Evolutionary conservation across 2,113 vertebrate genomes (phyloP), one percentile per base, ranked within the genome.

Genomic region (Alectura lathami): DNA sequence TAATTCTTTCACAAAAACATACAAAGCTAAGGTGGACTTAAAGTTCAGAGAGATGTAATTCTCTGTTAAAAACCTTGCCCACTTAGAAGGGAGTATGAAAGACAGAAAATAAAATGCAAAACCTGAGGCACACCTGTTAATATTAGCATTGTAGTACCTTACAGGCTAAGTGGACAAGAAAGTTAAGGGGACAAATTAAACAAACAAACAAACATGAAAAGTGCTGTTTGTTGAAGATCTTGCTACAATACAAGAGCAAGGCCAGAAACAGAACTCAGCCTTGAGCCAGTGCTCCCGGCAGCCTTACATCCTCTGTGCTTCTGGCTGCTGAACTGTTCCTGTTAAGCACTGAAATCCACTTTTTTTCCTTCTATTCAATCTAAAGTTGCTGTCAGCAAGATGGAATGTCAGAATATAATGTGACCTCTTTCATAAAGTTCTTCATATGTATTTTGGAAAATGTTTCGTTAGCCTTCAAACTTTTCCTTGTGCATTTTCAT

Each of bases 61-160:
- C 27, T n/a, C 45, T 47, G 8, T 87, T 73, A 89, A 60, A 88
- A 92, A 54, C 18, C n/a, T 75, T 68, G 16, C 27, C 50, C 57
- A 36, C 53, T 69, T 59, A 76, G 40, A 73, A 89, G 32, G 24
- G 69, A 72, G 17, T 17, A 36, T 7, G 30, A 68, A 30, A 54
- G 10, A 47, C 15, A 45, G 59, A 17, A 64, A 78, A 66, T 2
- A 68, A 22, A 56, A n/a, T 24, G 42, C 15, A 67, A 48, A 45
- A 32, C 34, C 56, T 40, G 21, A 57, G 23, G 3, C 27, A 10
- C 17, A 8, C 9, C 40, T 75, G 16, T 83, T 74, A 60, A 48
- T 9, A 36, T 40, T 18, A 48, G 20, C 38, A 60, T 34, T 0
- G 0, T 22, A 20, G 32, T 47, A 38, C 26, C 80, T 69, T 8